These are phyloP conservation scores for Diglossa cyanea DNA, from an alignment of 2,797 vertebrate species.

Conservation along the genomic window DNA sequence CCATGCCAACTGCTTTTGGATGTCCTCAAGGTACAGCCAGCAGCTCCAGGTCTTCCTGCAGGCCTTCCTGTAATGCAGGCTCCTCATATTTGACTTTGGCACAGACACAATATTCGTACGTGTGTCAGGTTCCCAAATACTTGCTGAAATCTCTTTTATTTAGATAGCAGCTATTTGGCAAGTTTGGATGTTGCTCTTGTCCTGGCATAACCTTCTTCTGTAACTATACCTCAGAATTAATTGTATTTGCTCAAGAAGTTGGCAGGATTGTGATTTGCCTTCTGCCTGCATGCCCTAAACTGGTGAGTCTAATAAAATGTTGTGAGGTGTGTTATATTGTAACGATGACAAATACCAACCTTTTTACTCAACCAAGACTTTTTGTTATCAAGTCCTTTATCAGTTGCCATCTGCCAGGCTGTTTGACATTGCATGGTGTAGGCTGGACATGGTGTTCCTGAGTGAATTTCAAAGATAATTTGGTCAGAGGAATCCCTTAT, in stretches of 20 bases:
- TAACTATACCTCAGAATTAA: constrained; percentile 21
- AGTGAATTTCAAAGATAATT: neutral
- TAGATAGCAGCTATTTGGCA: constrained; percentile 33
- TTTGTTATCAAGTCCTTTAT: neutral
- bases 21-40: neutral
- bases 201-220: constrained; percentile 23
- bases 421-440: neutral
- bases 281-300: neutral
- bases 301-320: neutral
- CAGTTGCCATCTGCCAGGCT: neutral
- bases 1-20: neutral
- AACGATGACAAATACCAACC: neutral
- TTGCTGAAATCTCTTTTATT: constrained; percentile 30
- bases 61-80: neutral
- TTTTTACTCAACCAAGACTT: neutral
- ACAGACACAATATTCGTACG: neutral
- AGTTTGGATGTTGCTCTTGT: constrained; percentile 6
- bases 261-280: constrained; percentile 11
- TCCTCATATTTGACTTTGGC: constrained; percentile 13
- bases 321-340: constrained; percentile 37
- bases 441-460: neutral
- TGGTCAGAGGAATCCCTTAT: neutral
- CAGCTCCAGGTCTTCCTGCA: neutral
- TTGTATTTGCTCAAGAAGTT: constrained; percentile 36
- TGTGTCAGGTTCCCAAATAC: constrained; percentile 22